These are phyloP conservation scores for Festucalex cinctus DNA, from an alignment of 2,113 vertebrate species.

Conservation along the genomic window DNA sequence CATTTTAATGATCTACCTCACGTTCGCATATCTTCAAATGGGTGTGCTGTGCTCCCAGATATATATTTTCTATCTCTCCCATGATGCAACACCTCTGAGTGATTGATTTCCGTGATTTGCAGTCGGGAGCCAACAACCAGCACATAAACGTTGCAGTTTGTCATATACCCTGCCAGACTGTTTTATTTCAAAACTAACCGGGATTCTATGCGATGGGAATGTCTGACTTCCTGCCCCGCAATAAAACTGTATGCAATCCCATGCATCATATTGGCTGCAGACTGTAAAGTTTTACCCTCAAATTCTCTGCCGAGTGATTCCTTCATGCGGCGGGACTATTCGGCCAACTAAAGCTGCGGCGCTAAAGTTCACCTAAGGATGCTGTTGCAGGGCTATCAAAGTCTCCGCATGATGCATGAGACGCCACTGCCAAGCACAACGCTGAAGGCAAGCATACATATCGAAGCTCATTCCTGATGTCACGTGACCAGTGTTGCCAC, in stretches of 20 bases:
- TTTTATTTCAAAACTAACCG: background rate
- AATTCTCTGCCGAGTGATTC: background rate
- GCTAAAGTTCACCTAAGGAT: conserved; percentile 10
- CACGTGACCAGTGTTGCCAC: conserved; percentile 10
- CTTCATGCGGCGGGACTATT: background rate
- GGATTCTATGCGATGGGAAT: background rate
- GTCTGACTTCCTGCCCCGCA: background rate
- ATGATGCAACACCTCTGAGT: background rate
- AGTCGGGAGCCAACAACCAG: background rate
- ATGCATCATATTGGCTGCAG: conserved; percentile 3
- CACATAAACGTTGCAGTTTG: conserved; percentile 1
- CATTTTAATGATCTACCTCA: background rate
- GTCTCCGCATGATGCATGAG: conserved; percentile 8
- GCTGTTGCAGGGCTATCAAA: conserved; percentile 15
- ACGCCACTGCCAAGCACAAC: conserved; percentile 4
- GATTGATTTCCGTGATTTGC: background rate
- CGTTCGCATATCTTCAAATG: background rate
- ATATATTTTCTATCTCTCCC: background rate
- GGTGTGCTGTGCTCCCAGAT: background rate
- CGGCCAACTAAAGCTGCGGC: background rate
- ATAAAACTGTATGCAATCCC: background rate
- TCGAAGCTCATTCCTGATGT: conserved; percentile 9
- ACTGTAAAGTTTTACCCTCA: background rate
- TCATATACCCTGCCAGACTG: background rate
- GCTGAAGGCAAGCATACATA: background rate